Conservation (phyloP, 2,888 invertebrate genomes). For the Tetragonisca angustula region DNA sequence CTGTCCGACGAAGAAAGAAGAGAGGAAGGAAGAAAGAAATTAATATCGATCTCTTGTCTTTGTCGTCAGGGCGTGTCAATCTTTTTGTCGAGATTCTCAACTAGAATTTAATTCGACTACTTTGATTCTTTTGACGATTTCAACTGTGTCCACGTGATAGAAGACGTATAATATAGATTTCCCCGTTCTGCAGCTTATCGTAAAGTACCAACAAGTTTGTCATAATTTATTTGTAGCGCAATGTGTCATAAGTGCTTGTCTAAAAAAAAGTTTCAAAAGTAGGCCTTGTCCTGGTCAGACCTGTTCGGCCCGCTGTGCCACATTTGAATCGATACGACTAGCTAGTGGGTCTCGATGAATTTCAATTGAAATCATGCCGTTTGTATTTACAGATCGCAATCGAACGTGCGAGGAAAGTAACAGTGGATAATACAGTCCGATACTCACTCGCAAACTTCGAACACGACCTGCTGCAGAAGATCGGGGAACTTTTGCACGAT, state of each 20-base stretch:
- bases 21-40: no score
- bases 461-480: conserved; percentile 95
- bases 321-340: conserved; percentile 56
- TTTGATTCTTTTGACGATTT: no score
- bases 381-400: conserved; percentile 31
- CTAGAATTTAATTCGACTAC: no score
- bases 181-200: no score
- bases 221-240: no score
- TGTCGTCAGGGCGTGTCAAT: no score
- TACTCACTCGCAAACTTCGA: conserved; percentile 95
- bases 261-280: conserved; percentile 62
- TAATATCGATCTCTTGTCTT: not conserved
- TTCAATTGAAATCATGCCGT: conserved; percentile 53
- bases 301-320: conserved; percentile 65
- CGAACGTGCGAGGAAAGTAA: conserved; percentile 53
- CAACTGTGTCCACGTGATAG: no score
- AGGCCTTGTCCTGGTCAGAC: conserved; percentile 51
- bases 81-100: no score
- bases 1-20: no score
- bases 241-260: conserved; percentile 5
- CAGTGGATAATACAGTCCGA: conserved; percentile 30
- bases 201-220: no score
- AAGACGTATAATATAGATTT: not conserved
- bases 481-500: conserved; percentile 98
- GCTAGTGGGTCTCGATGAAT: conserved; percentile 47